Conservation (phyloP, 2,113 vertebrate genomes). For the Machaerirhynchus nigripectus region DNA sequence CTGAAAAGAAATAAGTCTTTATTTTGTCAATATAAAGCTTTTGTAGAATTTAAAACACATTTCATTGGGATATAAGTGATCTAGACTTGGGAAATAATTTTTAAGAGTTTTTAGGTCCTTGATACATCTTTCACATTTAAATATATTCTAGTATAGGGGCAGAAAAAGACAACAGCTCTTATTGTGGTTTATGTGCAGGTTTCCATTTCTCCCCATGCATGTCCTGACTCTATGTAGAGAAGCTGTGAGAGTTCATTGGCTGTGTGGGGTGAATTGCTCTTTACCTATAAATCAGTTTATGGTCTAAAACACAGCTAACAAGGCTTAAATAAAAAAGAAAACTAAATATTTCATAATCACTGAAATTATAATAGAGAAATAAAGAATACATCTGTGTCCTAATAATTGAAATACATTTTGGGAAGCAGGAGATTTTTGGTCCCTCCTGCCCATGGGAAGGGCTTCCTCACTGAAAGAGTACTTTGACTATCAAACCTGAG, state of each 20-base stretch:
- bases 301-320: neutral
- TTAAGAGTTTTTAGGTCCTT: neutral
- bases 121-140: neutral
- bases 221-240: neutral
- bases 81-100: too few relatives aligned
- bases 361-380: neutral
- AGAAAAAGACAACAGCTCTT: neutral
- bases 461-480: neutral
- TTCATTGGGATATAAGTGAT: too few relatives aligned
- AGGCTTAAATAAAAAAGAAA: neutral
- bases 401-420: neutral
- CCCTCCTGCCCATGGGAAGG: neutral
- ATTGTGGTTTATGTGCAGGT: neutral
- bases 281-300: neutral
- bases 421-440: neutral
- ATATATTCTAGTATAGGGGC: neutral
- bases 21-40: too few relatives aligned
- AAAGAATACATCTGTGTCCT: neutral
- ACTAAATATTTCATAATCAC: neutral
- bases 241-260: neutral
- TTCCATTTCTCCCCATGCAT: neutral
- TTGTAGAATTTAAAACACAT: too few relatives aligned
- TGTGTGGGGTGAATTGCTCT: neutral
- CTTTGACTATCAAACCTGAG: neutral
- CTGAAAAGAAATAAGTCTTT: too few relatives aligned